Evolutionary conservation across 2,888 invertebrate genomes (phyloP).

Genomic region (Amblyteles armatorius): DNA sequence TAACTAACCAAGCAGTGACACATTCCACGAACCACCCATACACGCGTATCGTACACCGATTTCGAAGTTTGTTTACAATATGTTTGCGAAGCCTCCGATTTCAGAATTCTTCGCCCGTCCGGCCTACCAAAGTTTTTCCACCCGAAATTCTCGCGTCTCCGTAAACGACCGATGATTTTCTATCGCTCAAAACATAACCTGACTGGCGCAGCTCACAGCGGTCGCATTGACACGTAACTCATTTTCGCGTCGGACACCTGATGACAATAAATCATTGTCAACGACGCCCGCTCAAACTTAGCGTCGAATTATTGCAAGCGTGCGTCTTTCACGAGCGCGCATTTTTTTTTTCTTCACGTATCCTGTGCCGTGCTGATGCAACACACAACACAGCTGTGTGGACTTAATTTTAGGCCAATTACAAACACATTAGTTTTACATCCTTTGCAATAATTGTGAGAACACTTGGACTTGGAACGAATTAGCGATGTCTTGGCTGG

Average conservation of each 20-base stretch:
- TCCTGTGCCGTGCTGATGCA: not conserved
- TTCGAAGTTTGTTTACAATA: constrained; percentile 31
- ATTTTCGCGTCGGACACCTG: constrained; percentile 5
- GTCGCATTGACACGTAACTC: not conserved
- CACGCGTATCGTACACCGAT: constrained; percentile 3
- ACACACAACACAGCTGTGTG: not conserved
- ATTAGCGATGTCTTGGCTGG: not conserved
- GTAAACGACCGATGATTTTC: not conserved
- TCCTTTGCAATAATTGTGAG: not conserved
- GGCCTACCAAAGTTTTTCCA: not conserved
- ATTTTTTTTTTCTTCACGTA: not conserved
- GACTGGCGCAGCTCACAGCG: not conserved
- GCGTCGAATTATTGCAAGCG: not conserved
- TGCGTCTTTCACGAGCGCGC: too few relatives aligned
- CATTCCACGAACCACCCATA: constrained; percentile 31
- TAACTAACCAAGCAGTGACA: constrained; percentile 26
- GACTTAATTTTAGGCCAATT: not conserved
- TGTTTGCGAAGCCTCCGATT: constrained; percentile 2
- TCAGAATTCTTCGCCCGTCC: not conserved
- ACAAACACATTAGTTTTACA: not conserved
- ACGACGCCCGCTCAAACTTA: not conserved
- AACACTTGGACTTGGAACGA: not conserved
- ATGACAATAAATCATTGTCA: constrained; percentile 20
- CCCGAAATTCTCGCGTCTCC: not conserved
- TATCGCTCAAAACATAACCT: constrained; percentile 61